Conservation (phyloP, 2,113 vertebrate genomes). For the Labrus mixtus region DNA sequence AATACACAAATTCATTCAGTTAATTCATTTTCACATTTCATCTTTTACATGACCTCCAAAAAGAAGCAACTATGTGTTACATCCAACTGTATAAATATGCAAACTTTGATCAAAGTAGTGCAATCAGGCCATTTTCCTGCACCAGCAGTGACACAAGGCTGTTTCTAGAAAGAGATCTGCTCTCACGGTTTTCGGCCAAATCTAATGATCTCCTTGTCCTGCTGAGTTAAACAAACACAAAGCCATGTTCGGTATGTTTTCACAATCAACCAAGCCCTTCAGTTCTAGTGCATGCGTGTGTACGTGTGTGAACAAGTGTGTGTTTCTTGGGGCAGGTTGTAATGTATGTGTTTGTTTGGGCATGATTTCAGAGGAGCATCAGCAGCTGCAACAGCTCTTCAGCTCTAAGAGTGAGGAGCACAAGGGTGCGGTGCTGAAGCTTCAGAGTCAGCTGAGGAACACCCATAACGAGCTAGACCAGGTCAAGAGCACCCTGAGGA, state of each 20-base stretch:
- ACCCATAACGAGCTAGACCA: constrained; percentile 81
- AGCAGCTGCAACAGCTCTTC: constrained; percentile 81
- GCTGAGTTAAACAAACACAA: constrained; percentile 56
- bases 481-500: constrained; percentile 81
- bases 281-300: constrained; percentile 33
- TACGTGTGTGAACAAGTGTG: constrained; percentile 20
- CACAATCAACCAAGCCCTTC: constrained; percentile 60
- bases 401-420: constrained; percentile 79
- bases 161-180: constrained; percentile 41
- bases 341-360: constrained; percentile 46
- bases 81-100: not conserved
- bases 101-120: not conserved
- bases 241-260: constrained; percentile 63
- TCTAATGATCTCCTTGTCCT: constrained; percentile 56
- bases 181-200: constrained; percentile 30
- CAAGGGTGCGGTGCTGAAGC: constrained; percentile 79
- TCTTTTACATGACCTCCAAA: no score
- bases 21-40: no score
- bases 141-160: constrained; percentile 1
- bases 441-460: constrained; percentile 82
- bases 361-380: constrained; percentile 81
- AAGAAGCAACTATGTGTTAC: no score
- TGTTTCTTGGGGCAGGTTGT: constrained; percentile 24
- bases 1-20: no score
- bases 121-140: not conserved